These are phyloP conservation scores for Muscicapa comitata DNA, from an alignment of 2,797 vertebrate species.

Conservation along the genomic window DNA sequence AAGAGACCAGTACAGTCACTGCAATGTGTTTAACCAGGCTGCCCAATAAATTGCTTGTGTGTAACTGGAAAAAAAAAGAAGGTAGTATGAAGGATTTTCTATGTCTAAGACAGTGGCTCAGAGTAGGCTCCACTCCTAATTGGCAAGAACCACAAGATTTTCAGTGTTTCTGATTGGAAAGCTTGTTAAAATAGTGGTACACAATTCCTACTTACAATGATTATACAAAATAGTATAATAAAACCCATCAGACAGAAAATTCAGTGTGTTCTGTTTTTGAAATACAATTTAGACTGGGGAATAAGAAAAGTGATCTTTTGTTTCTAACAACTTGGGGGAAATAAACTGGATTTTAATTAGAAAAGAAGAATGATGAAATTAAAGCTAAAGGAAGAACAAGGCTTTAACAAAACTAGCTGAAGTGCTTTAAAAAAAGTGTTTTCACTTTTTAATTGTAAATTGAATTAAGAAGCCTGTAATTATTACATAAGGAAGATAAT, in stretches of 20 bases:
- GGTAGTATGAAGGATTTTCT: neutral
- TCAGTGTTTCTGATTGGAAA: neutral
- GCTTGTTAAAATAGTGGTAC: neutral
- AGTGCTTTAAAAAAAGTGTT: neutral
- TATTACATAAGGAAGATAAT: neutral
- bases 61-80: neutral
- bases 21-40: accelerated
- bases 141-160: neutral
- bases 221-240: constrained; percentile 8
- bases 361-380: constrained; percentile 31
- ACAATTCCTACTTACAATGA: constrained; percentile 3
- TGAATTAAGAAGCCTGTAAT: neutral
- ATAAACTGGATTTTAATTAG: constrained; percentile 62
- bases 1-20: neutral
- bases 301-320: constrained; percentile 13
- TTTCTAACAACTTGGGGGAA: constrained; percentile 38
- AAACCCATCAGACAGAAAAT: constrained; percentile 27
- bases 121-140: neutral
- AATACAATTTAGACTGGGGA: constrained; percentile 27
- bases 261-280: neutral
- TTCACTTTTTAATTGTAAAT: constrained; percentile 4
- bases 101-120: neutral
- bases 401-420: neutral
- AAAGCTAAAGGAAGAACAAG: constrained; percentile 1
- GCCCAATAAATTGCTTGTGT: neutral